phyloP scores from a whole-genome alignment of 2,113 vertebrate genomes.

The Meriones unguiculatus region DNA sequence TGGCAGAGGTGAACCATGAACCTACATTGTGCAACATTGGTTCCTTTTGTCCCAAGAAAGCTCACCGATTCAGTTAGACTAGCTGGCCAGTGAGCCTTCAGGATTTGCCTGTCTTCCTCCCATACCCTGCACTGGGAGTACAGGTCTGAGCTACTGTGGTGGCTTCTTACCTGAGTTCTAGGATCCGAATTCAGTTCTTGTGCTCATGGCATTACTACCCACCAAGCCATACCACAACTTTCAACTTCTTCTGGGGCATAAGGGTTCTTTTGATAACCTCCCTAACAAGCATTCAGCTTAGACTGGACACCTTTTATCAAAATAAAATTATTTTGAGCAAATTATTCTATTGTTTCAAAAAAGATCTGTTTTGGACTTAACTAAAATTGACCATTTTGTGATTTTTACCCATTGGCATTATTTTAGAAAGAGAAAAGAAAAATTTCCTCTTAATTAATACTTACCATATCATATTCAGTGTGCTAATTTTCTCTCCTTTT shows the following conservation, averaged over 20 bases:
- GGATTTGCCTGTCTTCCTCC: too few species aligned
- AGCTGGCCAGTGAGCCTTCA: not conserved
- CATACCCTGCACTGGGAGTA: not conserved
- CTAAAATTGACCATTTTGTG: constrained; percentile 35
- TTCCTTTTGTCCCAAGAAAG: constrained; percentile 22
- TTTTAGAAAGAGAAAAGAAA: constrained; percentile 59
- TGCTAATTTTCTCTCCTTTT: not conserved
- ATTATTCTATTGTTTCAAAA: constrained; percentile 48
- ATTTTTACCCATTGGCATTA: not conserved
- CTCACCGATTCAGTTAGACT: not conserved
- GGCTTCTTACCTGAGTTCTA: not conserved
- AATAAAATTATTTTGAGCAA: constrained; percentile 47
- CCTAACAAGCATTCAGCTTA: not conserved
- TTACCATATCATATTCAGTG: not conserved
- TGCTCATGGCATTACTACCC: not conserved
- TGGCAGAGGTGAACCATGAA: constrained; percentile 21
- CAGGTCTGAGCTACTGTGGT: too few species aligned
- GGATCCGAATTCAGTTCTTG: not conserved
- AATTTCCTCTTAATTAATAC: not conserved
- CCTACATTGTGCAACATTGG: not conserved
- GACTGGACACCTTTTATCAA: constrained; percentile 53
- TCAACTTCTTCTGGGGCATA: not conserved
- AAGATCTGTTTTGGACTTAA: constrained; percentile 50
- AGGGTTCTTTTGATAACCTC: constrained; percentile 48
- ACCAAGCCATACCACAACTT: not conserved